Percentiles rank a stretch among this genome's conserved stretches.
These are phyloP conservation scores for Diaprepes abbreviatus DNA, from an alignment of 2,888 invertebrate genomes.

Conservation along the genomic window DNA sequence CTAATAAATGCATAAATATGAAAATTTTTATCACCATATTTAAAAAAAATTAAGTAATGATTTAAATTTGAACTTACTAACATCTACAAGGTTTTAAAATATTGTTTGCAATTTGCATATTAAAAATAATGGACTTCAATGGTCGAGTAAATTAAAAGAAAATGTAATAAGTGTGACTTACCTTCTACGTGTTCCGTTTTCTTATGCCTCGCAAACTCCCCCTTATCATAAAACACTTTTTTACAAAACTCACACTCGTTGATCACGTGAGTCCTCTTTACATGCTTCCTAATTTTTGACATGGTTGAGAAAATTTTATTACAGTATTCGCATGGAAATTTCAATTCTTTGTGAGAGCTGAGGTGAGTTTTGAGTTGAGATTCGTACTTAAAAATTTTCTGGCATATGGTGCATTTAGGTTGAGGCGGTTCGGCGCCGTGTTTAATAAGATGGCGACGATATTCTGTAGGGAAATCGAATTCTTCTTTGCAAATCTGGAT, in stretches of 20 bases:
- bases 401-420: slow-evolving; percentile 57
- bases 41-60: too few species aligned
- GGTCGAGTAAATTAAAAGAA: too few species aligned
- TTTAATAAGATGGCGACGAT: slow-evolving; percentile 54
- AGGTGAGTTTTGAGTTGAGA: slow-evolving; percentile 56
- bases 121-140: too few species aligned
- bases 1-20: too few species aligned
- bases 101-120: too few species aligned
- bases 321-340: slow-evolving; percentile 61
- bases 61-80: too few species aligned
- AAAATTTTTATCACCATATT: too few species aligned
- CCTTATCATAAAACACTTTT: slow-evolving; percentile 58
- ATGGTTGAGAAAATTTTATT: slow-evolving; percentile 57
- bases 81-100: too few species aligned
- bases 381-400: slow-evolving; percentile 57
- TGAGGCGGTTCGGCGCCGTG: slow-evolving; percentile 55
- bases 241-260: slow-evolving; percentile 59
- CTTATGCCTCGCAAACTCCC: slow-evolving; percentile 57
- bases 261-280: slow-evolving; percentile 58
- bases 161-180: too few species aligned
- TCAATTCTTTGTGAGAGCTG: slow-evolving; percentile 57
- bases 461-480: slow-evolving; percentile 50
- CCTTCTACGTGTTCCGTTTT: slow-evolving; percentile 54
- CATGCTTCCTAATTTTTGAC: slow-evolving; percentile 58
- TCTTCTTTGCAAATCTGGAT: slow-evolving; percentile 56